phyloP scores from a whole-genome alignment of 2,888 invertebrate genomes.

The Anaspis maculata region DNA sequence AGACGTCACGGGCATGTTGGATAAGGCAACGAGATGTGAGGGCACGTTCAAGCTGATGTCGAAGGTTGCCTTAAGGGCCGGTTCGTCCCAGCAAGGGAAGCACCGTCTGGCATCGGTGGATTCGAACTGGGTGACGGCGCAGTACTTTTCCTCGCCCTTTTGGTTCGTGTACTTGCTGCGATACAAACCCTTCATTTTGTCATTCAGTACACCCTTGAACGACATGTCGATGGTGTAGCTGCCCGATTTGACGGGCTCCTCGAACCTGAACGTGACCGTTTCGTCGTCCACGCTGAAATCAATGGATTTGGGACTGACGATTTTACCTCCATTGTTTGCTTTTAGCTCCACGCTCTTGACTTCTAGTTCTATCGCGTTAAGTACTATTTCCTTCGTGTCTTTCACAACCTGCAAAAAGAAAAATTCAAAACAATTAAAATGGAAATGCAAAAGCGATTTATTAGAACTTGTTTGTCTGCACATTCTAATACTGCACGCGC shows the following conservation, averaged over 20 bases:
- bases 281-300: constrained; percentile 51
- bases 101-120: constrained; percentile 81
- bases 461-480: no score
- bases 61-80: constrained; percentile 91
- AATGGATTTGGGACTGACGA: constrained; percentile 37
- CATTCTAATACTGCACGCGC: no score
- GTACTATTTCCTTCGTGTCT: constrained; percentile 58
- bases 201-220: constrained; percentile 79
- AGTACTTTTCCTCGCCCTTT: constrained; percentile 68
- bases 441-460: not conserved
- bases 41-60: constrained; percentile 80
- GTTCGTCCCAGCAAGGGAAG: constrained; percentile 98
- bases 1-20: constrained; percentile 74
- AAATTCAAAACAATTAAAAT: not conserved
- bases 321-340: constrained; percentile 36
- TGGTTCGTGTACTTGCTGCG: constrained; percentile 75
- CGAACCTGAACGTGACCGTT: constrained; percentile 59
- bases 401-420: constrained; percentile 54
- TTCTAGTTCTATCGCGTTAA: constrained; percentile 71
- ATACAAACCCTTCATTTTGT: constrained; percentile 93
- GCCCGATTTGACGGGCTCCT: constrained; percentile 50
- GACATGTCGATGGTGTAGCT: constrained; percentile 55
- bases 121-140: constrained; percentile 89
- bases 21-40: constrained; percentile 69
- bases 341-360: constrained; percentile 54